phyloP scores from a whole-genome alignment of 2,888 invertebrate species.

The Allygus modestus region DNA sequence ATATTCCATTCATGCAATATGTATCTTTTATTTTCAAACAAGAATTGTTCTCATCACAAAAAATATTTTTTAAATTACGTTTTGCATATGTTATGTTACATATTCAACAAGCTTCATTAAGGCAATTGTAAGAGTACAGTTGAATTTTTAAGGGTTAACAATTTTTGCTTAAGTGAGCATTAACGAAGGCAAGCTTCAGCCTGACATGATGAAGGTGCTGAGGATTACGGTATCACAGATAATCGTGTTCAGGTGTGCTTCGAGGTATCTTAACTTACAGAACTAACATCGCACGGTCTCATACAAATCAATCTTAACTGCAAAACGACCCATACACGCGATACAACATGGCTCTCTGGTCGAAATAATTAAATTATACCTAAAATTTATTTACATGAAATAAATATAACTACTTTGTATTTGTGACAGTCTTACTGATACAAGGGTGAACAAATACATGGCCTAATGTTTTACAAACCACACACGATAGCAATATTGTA shows the following conservation, averaged over 20 bases:
- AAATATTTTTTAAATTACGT: too few species aligned
- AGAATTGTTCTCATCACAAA: too few species aligned
- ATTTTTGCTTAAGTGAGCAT: background rate
- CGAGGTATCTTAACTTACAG: slow-evolving; percentile 36
- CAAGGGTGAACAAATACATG: slow-evolving; percentile 23
- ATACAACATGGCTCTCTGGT: background rate
- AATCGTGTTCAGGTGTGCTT: slow-evolving; percentile 40
- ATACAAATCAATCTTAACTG: background rate
- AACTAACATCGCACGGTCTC: background rate
- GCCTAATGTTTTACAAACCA: slow-evolving; percentile 9
- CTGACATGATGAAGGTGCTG: slow-evolving; percentile 46
- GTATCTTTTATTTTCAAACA: too few species aligned
- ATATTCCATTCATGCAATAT: background rate
- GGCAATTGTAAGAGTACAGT: background rate
- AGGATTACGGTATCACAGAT: slow-evolving; percentile 43
- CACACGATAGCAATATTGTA: background rate
- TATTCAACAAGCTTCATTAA: background rate
- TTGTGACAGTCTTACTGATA: slow-evolving; percentile 31
- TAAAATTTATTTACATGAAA: background rate
- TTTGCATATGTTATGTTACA: background rate
- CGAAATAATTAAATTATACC: background rate
- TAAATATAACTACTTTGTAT: slow-evolving; percentile 30
- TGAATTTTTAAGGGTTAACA: background rate
- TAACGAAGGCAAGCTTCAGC: slow-evolving; percentile 22
- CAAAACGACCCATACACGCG: background rate